These are phyloP conservation scores for Tortricodes alternella DNA, from an alignment of 2,888 invertebrate genomes.

Conservation along the genomic window DNA sequence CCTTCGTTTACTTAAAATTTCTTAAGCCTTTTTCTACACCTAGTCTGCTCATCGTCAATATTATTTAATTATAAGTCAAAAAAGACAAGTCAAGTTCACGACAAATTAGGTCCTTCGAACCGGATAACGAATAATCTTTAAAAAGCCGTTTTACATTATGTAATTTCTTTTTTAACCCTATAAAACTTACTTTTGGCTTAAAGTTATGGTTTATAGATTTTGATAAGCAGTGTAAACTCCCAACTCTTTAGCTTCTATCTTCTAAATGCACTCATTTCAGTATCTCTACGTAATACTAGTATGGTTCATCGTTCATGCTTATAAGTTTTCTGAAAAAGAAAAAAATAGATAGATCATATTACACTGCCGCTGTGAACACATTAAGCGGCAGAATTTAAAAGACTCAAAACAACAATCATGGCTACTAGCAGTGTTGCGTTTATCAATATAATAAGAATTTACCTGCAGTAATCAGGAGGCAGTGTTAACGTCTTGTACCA, in stretches of 20 bases:
- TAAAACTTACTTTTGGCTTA: neutral
- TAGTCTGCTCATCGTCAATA: too few relatives aligned
- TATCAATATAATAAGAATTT: slow-evolving; percentile 36
- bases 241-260: neutral
- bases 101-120: too few relatives aligned
- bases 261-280: neutral
- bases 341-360: neutral
- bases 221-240: neutral
- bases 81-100: too few relatives aligned
- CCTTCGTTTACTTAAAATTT: too few relatives aligned
- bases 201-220: neutral
- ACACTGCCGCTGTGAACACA: too few relatives aligned
- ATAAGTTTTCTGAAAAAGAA: slow-evolving; percentile 53
- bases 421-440: neutral
- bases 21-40: too few relatives aligned
- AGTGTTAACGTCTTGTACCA: slow-evolving; percentile 86
- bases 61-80: too few relatives aligned
- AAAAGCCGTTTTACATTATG: too few relatives aligned
- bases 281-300: slow-evolving; percentile 39
- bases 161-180: too few relatives aligned
- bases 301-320: slow-evolving; percentile 50
- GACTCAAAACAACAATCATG: too few relatives aligned
- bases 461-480: slow-evolving; percentile 85
- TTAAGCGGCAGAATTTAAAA: too few relatives aligned
- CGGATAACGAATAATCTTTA: too few relatives aligned